A percentile compares a stretch with the other conserved stretches of the same genome.
These are phyloP conservation scores for Isotomurus palustris DNA, from an alignment of 2,888 invertebrate genomes.

Conservation along the genomic window DNA sequence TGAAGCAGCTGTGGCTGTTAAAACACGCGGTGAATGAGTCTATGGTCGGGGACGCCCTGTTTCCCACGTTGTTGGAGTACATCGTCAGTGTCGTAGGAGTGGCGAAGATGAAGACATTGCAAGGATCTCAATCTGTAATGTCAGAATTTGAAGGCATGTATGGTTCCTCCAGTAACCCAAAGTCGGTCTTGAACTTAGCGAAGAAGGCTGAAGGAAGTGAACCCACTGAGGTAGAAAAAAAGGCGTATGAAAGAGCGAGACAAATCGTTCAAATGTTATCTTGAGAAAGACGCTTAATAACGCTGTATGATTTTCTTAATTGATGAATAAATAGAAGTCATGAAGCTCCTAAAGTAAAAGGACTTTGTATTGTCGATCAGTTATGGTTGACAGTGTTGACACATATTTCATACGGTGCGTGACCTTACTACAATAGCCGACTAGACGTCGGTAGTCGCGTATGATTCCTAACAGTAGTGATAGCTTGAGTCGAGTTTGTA, in stretches of 20 bases:
- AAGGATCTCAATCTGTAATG: slow-evolving; percentile 30
- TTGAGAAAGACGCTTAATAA: no score
- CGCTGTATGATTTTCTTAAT: no score
- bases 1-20: slow-evolving; percentile 70
- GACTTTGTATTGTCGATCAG: no score
- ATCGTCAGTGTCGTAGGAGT: slow-evolving; percentile 66
- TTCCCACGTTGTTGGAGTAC: slow-evolving; percentile 65
- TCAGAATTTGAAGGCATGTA: slow-evolving; percentile 58
- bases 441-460: no score
- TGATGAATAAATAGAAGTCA: no score
- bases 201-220: slow-evolving; percentile 52
- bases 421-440: no score
- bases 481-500: no score
- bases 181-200: slow-evolving; percentile 54
- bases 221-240: slow-evolving; percentile 44
- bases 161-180: slow-evolving; percentile 61
- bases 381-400: no score
- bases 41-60: slow-evolving; percentile 54
- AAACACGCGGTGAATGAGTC: slow-evolving; percentile 53
- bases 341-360: no score
- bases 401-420: no score
- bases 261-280: slow-evolving; percentile 61
- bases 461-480: no score
- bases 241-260: slow-evolving; percentile 59
- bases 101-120: slow-evolving; percentile 51